Evolutionary conservation across 1,140 invertebrate genomes (phyloP), one percentile per base, ranked within the genome.

Genomic region (Diabrotica virgifera): DNA sequence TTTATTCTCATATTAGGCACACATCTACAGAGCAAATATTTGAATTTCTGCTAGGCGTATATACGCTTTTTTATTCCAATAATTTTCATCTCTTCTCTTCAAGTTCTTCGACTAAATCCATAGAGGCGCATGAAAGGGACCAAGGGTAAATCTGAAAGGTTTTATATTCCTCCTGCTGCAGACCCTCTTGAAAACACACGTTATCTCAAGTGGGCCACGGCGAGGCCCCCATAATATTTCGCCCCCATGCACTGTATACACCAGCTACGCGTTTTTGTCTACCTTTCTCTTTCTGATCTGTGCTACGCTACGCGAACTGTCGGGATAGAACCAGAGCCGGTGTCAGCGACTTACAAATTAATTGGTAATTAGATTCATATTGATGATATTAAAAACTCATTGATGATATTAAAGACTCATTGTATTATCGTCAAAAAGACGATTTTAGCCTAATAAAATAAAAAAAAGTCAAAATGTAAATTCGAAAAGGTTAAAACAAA

Each of bases 141-240:
- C 55, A n/a, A 37, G 55, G 55, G 24, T 57, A 57, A 57, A 57
- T 57, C 55, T 37, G 55, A 57, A 57, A 24, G 55, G 55, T 57
- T 57, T 57, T 57, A 57, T 57, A 37, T 57, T 57, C 55, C 55
- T 57, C 10, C 55, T 12, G 37, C 56, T 35, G 9, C 52, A 38
- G 56, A 59, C 56, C 65, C 65, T 59, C 66, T 68, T 68, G 52
- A 68, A 62, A 64, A 64, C 66, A 68, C 66, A 65, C 66, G 66
- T 62, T 58, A 38, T 65, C 60, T 68, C 66, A 68, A 68, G 66
- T 68, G 66, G 66, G 40, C 63, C 52, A 62, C 66, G 40, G n/a
- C 40, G 40, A 52, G 36, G 46, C 35, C 59, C 59, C 52, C 58
- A 52, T 36, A 12, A 35, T 24, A 40, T 37, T 50, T 60, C 50